Conservation (phyloP, 1,140 invertebrate genomes). For the Achatina immaculata region DNA sequence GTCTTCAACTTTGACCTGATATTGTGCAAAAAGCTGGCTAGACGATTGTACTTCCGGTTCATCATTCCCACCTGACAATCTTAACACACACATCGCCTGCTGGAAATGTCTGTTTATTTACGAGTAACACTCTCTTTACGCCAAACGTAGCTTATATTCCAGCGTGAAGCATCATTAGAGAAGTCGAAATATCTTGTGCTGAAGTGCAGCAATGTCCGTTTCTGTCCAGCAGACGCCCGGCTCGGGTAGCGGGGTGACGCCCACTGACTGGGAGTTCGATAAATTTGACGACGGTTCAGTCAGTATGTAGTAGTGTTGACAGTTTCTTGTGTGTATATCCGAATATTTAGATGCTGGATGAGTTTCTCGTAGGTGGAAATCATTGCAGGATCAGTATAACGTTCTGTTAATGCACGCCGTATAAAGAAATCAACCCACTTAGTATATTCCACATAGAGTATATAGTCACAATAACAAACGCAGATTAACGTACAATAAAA, state of each 20-base stretch:
- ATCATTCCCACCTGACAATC: neutral
- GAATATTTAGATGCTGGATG: too few relatives aligned
- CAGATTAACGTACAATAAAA: too few relatives aligned
- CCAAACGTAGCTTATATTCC: neutral
- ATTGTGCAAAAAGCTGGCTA: too few relatives aligned
- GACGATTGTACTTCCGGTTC: neutral
- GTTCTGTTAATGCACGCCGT: too few relatives aligned
- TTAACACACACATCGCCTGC: neutral
- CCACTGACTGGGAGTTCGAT: constrained; percentile 69
- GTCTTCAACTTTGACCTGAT: too few relatives aligned
- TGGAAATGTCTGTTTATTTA: neutral
- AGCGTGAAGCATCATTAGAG: neutral
- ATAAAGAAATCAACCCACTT: too few relatives aligned
- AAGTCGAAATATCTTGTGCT: neutral
- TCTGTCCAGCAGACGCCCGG: neutral
- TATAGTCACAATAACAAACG: too few relatives aligned
- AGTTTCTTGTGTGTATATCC: too few relatives aligned
- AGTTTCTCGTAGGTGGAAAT: too few relatives aligned
- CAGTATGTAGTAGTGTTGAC: constrained; percentile 58
- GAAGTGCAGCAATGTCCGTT: neutral
- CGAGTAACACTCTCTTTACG: neutral
- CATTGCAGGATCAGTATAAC: too few relatives aligned
- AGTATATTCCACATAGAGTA: too few relatives aligned
- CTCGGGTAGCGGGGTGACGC: constrained; percentile 51
- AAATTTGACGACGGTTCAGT: constrained; percentile 70